Percentiles rank a stretch among this genome's conserved stretches.
Evolutionary conservation across 2,888 invertebrate species (phyloP).

Genomic region (Pristionchus japonicus): DNA sequence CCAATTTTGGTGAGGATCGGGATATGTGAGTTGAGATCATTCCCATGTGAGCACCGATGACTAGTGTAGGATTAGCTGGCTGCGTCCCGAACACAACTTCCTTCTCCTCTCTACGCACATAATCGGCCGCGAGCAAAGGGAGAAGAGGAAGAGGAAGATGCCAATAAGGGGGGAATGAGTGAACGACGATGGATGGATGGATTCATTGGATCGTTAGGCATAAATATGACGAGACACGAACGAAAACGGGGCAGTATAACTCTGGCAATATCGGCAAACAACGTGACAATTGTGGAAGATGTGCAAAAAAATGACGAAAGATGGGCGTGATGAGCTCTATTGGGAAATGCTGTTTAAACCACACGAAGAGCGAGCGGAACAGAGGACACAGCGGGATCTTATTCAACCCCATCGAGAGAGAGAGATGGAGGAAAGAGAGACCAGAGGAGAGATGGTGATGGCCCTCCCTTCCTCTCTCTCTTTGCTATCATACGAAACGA

Average conservation of each 20-base stretch:
- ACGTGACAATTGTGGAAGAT: not conserved
- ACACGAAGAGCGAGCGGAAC: not conserved
- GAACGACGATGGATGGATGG: not conserved
- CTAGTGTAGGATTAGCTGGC: not conserved
- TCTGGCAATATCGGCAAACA: not conserved
- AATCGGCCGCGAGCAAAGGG: not conserved
- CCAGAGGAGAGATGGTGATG: conserved; percentile 8
- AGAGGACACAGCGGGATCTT: conserved; percentile 2
- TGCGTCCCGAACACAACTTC: not conserved
- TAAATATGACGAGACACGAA: not conserved
- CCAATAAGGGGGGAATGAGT: conserved; percentile 2
- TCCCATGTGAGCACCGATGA: not conserved
- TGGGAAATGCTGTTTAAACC: conserved; percentile 7
- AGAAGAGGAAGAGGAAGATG: not conserved
- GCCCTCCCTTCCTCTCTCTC: conserved; percentile 9
- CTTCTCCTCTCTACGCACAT: not conserved
- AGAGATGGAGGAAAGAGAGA: not conserved
- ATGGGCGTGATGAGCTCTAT: not conserved
- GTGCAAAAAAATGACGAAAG: not conserved
- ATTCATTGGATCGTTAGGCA: not conserved
- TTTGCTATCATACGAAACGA: conserved; percentile 38
- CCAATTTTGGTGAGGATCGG: too few relatives aligned
- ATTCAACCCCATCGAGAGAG: not conserved
- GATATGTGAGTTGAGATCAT: too few relatives aligned
- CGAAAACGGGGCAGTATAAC: not conserved